A percentile compares a stretch with the other conserved stretches of the same genome.
Evolutionary conservation across 2,888 invertebrate species (phyloP).

Genomic region (Digitonthophagus gazella): DNA sequence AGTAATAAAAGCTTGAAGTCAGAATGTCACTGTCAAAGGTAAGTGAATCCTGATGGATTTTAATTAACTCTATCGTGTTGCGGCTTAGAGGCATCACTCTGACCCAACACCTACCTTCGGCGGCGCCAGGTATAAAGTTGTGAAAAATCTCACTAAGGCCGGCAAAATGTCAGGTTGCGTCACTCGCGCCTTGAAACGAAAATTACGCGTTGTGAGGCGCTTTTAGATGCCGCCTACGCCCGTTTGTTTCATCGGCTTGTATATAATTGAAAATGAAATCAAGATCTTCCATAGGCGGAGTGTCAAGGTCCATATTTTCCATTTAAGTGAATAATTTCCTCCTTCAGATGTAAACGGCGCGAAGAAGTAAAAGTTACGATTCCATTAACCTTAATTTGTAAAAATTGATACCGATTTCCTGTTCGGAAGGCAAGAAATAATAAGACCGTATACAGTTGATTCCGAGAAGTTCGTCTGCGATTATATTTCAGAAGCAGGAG

Average conservation of each 20-base stretch:
- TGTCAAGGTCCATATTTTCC: not conserved
- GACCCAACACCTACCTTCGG: not conserved
- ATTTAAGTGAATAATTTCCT: not conserved
- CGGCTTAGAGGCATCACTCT: constrained; percentile 1
- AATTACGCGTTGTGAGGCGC: not conserved
- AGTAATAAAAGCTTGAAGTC: not conserved
- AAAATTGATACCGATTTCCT: not conserved
- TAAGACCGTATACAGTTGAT: not conserved
- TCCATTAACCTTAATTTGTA: not conserved
- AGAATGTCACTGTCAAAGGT: no score
- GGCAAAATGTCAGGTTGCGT: constrained; percentile 7
- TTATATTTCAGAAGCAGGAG: not conserved
- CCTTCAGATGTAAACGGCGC: not conserved
- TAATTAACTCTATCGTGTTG: not conserved
- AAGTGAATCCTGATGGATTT: not conserved
- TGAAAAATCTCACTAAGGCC: not conserved
- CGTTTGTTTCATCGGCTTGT: not conserved
- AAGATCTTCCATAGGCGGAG: not conserved
- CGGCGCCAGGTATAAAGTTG: not conserved
- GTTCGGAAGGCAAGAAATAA: not conserved
- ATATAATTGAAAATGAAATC: not conserved
- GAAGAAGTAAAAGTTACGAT: not conserved
- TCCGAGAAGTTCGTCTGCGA: not conserved
- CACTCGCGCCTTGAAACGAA: constrained; percentile 3
- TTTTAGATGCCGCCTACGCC: not conserved